A percentile compares a stretch with the other conserved stretches of the same genome.
phyloP scores from a whole-genome alignment of 2,113 vertebrate species.

The Callospermophilus lateralis region DNA sequence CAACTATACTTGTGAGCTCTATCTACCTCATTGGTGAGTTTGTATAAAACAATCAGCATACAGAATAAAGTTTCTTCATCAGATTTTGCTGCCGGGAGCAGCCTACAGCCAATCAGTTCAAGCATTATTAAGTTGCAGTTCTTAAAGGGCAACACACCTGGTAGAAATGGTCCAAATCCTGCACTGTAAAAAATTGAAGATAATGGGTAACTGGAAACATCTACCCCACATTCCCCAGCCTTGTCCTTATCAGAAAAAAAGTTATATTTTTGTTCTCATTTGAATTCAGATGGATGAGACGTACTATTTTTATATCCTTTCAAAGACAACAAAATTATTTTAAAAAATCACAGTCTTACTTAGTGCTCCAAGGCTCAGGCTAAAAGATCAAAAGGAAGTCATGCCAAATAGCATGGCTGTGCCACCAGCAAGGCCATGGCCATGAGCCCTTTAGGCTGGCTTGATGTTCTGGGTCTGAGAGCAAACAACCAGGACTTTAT shows the following conservation, averaged over 20 bases:
- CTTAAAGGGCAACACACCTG: background rate
- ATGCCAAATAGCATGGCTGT: background rate
- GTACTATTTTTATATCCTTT: background rate
- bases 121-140: fast-evolving
- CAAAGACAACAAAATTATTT: background rate
- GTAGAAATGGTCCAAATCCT: background rate
- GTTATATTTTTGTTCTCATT: background rate
- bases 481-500: background rate
- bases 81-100: background rate
- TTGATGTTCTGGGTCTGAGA: background rate
- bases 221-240: background rate
- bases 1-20: background rate
- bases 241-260: background rate
- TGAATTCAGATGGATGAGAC: background rate
- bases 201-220: fast-evolving
- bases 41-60: background rate
- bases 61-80: background rate
- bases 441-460: no score
- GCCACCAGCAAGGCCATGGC: background rate
- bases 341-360: background rate
- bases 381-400: background rate
- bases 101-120: background rate
- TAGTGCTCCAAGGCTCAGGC: background rate
- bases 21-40: background rate
- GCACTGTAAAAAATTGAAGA: background rate